These are phyloP conservation scores for Hormaphis cornu DNA, from an alignment of 1,140 invertebrate genomes.

Conservation along the genomic window DNA sequence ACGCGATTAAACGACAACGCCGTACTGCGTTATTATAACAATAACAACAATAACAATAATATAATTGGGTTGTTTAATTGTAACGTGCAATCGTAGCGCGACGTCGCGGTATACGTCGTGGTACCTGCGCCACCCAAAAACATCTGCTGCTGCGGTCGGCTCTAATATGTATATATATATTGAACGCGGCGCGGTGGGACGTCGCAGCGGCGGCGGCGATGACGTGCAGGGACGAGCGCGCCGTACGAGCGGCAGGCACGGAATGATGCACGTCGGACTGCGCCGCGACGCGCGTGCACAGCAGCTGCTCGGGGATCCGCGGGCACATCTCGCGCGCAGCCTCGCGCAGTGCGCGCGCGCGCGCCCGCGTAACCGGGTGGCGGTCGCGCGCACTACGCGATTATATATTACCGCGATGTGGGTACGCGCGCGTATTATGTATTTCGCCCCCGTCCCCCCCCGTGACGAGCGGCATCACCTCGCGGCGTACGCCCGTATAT, in stretches of 20 bases:
- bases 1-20: no score
- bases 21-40: no score
- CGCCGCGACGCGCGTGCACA: background rate
- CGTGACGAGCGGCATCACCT: background rate
- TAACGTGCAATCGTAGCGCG: background rate
- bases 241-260: conserved; percentile 16
- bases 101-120: background rate
- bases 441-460: background rate
- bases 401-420: no score
- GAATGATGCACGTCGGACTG: conserved; percentile 6
- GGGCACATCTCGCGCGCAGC: background rate
- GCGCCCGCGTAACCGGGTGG: no score
- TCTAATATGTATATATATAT: no score
- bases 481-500: no score
- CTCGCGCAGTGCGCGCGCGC: background rate
- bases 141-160: no score
- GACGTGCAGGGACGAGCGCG: background rate
- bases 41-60: no score
- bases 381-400: background rate
- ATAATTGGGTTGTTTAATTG: background rate
- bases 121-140: no score
- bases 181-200: no score
- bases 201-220: background rate
- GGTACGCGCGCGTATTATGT: no score
- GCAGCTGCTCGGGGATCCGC: background rate